Evolutionary conservation across 2,797 vertebrate species (phyloP), one percentile per base, ranked within the genome.

Genomic region (Toxotes lorentzi): DNA sequence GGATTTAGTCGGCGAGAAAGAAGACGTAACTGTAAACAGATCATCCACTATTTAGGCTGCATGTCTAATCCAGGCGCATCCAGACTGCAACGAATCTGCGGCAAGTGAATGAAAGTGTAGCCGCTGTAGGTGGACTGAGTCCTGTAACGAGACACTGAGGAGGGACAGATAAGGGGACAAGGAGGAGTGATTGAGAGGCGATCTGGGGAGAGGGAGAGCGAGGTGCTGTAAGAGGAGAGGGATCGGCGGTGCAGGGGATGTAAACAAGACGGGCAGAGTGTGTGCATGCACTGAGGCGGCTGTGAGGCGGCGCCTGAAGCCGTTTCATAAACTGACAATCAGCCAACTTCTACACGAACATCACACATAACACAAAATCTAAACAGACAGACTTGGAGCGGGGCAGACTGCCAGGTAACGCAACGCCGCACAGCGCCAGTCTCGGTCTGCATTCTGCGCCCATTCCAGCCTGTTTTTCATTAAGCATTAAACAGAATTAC

Each of bases 401-500:
- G 59, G 68, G 70, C 68, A 16, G 85, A 11, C 57, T 23, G 84
- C 67, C 82, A 6, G 82, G 56, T 73, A 84, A 83, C 10, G 56
- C 69, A 72, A 21, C 8, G 11, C 79, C 78, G 77, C 69, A 14
- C 74, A 81, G 81, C 70, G 66, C 85, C 86, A 78, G 76, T 70
- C 63, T 83, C 86, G 77, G 76, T 70, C 63, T 83, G 69, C 66
- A 7, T 78, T 66, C 56, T 86, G 82, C 77, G 75, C 83, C 88
- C 86, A 80, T 84, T 92, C 76, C 9, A 91, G 83, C 69, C 91
- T 94, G 94, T 77, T 94, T 92, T 91, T 92, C 88, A 92, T 95
- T 93, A 94, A 60, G 80, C 82, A 90, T 91, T 88, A 89, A 82
- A 82, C 83, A 57, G 80, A 92, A 76, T 90, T 54, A 89, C 81